Percentiles rank a stretch among this genome's conserved stretches.
Conservation (phyloP, 2,113 vertebrate genomes). For the Bombycilla garrulus region DNA sequence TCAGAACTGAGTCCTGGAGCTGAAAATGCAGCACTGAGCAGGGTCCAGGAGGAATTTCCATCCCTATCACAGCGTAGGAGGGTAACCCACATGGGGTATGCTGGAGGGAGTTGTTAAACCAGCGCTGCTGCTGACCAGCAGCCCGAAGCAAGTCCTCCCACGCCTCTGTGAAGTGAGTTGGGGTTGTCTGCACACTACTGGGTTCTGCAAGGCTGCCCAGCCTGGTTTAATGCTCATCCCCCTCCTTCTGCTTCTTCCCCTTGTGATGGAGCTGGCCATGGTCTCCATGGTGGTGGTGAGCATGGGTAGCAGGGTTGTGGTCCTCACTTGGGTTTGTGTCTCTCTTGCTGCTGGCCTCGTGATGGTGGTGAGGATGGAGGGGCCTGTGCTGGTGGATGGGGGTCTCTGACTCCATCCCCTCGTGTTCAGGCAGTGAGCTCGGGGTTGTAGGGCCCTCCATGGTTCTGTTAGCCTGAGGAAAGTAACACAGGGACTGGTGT, state of each 20-base stretch:
- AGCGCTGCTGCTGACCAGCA: neutral
- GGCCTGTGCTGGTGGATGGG: neutral
- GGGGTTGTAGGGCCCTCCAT: neutral
- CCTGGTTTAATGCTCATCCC: neutral
- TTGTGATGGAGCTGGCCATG: neutral
- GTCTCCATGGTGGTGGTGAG: neutral
- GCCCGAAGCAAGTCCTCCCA: neutral
- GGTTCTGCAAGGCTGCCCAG: neutral
- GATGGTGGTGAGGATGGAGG: neutral
- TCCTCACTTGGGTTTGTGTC: neutral
- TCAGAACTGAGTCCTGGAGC: neutral
- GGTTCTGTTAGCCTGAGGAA: conserved; percentile 36
- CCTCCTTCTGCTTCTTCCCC: neutral
- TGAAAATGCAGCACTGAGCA: neutral
- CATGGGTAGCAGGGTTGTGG: neutral
- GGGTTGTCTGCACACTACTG: neutral
- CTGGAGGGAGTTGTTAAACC: neutral
- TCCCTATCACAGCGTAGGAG: neutral
- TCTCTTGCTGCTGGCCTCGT: neutral
- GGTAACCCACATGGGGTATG: neutral
- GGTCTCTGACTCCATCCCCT: neutral
- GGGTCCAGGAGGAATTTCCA: neutral
- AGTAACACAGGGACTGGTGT: neutral
- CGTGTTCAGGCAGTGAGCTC: neutral
- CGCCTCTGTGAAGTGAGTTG: neutral